phyloP scores from a whole-genome alignment of 2,797 vertebrate species.

The Knipowitschia caucasica region DNA sequence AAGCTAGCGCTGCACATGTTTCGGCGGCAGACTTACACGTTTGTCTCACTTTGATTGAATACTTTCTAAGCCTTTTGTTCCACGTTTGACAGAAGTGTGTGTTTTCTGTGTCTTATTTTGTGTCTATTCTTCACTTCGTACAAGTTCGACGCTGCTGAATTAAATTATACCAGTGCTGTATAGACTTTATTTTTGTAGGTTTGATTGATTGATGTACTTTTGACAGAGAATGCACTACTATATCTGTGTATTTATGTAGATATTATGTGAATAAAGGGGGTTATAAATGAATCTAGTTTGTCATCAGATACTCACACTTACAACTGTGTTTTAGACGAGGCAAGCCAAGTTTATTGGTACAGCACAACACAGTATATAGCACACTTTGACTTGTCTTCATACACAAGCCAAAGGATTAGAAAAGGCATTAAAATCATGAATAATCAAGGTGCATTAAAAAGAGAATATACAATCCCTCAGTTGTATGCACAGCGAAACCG shows the following conservation, averaged over 20 bases:
- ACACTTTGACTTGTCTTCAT: no score
- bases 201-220: constrained; percentile 5
- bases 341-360: no score
- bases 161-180: constrained; percentile 75
- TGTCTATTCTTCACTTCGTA: constrained; percentile 15
- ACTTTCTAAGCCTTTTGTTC: not conserved
- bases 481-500: no score
- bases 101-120: constrained; percentile 14
- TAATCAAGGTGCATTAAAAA: no score
- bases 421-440: no score
- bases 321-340: no score
- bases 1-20: no score
- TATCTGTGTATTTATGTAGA: constrained; percentile 40
- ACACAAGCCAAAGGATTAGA: no score
- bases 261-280: constrained; percentile 46
- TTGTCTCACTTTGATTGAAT: no score
- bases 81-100: not conserved
- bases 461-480: no score
- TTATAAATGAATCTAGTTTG: constrained; percentile 5
- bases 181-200: constrained; percentile 65
- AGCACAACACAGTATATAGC: no score
- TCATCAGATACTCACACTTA: constrained; percentile 17
- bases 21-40: no score
- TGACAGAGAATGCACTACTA: constrained; percentile 48
- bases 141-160: constrained; percentile 85